Evolutionary conservation across 2,888 invertebrate genomes (phyloP), one percentile per base, ranked within the genome.

Genomic region (Dynastes maya): DNA sequence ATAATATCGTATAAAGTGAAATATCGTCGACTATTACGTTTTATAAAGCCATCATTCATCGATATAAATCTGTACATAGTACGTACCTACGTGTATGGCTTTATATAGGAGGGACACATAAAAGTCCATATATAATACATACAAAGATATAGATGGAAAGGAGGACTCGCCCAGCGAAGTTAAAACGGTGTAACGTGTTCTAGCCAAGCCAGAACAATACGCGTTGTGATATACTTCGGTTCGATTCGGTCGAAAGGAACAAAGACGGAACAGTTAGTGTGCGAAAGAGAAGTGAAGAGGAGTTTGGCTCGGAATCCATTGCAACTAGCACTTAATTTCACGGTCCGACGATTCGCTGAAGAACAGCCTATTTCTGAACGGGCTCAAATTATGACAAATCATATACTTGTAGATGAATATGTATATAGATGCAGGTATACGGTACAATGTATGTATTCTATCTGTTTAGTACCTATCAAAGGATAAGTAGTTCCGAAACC

Each of bases 311-410:
- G 76, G 81, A 80, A 80, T 81, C 81, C 81, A 80, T 79, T 82
- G 79, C 82, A 82, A 81, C 80, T 83, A 83, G 83, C 83, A 83
- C 84, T 84, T 84, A 84, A 84, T 84, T 84, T 84, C 83, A 84
- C 83, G 83, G 82, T 61, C 81, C 81, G 84, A 82, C 84, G 82
- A 82, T 68, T 81, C 74, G 80, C 79, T 83, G 84, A 83, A 82
- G 82, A 83, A 84, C 83, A 81, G 82, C 80, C 82, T 74, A 61
- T 45, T 40, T 51, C 72, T 61, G 22, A 22, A 22, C 58, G 45
- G 22, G 45, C 61, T 61, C 40, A 74, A 74, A 74, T 74, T 74
- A 74, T 74, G 72, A 74, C 61, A 37, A 74, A 61, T 74, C 61
- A 74, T 45, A 45, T 40, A 63, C 61, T 61, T 61, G 45, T 40